Base-by-base conservation (phyloP, 1,140 invertebrate species). In the Pollicipes pollicipes region DNA sequence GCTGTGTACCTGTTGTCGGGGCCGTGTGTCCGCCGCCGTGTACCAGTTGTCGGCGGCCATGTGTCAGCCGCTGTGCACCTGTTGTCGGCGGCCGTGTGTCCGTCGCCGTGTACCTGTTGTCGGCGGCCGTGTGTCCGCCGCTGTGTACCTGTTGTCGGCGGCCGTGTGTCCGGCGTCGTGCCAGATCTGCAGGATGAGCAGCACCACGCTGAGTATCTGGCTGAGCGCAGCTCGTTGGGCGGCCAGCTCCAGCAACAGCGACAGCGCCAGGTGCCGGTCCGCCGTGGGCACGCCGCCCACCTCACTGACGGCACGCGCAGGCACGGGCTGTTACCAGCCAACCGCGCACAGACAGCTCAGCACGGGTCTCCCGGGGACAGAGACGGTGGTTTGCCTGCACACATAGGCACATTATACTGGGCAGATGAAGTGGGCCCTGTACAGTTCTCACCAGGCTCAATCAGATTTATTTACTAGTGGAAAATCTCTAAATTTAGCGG, bases 191-290 rank as follows among this genome's bases (percentile, higher is more conserved):
- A 93, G 79, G 10, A 94, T 79, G 3, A 93, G 78, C 8, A 91
- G 82, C 16, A 90, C 85, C 30, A 85, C 83, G 76, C 89, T 87
- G 10, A 93, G 78, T 67, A 92, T 82, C 71, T 86, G 86, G 66
- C 85, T 86, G 0, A 93, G 80, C 0, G 87, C 88, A 0, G 88
- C 90, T 74, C 86, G 84, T 79, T 93, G 90, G 0, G 89, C 81
- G 0, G 87, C 88, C 69, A 94, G 78, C 79, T 93, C 91, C 4
- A 93, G 79, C 0, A 92, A 78, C 29, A 93, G 80, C 76, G 88
- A 88, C 2, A 93, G 81, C 2, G 90, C 89, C 29, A 86, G 88
- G 74, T 93, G 88, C 69, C 89, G 86, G 79, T 93, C 90, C 69
- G 84, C 80, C 0, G 88, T 77, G 28, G 90, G 90, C 0, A 91